A percentile compares a stretch with the other conserved stretches of the same genome.
These are phyloP conservation scores for Agrochola circellaris DNA, from an alignment of 2,888 invertebrate species.

Conservation along the genomic window DNA sequence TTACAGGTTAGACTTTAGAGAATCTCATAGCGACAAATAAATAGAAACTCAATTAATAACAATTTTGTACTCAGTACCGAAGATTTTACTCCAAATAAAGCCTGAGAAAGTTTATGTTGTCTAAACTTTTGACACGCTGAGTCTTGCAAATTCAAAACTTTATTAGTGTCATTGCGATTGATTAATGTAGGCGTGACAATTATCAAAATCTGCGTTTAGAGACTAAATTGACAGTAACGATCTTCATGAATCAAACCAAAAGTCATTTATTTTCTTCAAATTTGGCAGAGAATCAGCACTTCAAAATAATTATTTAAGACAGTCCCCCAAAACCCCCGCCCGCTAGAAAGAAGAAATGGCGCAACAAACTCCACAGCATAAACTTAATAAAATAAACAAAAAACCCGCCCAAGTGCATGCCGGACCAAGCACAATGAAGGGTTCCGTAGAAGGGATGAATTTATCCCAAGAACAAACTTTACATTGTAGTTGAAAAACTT, in stretches of 20 bases:
- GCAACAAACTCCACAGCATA: background rate
- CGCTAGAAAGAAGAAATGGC: background rate
- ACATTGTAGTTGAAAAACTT: no score
- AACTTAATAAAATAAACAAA: no score
- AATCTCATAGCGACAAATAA: background rate
- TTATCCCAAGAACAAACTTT: no score
- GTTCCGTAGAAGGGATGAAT: no score
- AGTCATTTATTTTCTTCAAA: background rate
- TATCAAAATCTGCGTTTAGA: background rate
- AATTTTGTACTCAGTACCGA: background rate
- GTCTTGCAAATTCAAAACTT: background rate
- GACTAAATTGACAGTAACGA: background rate
- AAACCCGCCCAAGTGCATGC: no score
- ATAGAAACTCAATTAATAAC: background rate
- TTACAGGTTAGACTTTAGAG: background rate
- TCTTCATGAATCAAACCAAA: background rate
- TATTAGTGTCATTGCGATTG: background rate
- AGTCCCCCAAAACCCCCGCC: background rate
- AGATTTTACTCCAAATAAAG: background rate
- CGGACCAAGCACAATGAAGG: no score
- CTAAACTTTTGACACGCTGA: background rate
- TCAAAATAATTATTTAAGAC: background rate
- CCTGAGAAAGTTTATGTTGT: background rate
- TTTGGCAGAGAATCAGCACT: background rate
- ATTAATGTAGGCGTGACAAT: background rate